Evolutionary conservation across 2,888 invertebrate genomes (phyloP).

Genomic region (Plebejus argus): DNA sequence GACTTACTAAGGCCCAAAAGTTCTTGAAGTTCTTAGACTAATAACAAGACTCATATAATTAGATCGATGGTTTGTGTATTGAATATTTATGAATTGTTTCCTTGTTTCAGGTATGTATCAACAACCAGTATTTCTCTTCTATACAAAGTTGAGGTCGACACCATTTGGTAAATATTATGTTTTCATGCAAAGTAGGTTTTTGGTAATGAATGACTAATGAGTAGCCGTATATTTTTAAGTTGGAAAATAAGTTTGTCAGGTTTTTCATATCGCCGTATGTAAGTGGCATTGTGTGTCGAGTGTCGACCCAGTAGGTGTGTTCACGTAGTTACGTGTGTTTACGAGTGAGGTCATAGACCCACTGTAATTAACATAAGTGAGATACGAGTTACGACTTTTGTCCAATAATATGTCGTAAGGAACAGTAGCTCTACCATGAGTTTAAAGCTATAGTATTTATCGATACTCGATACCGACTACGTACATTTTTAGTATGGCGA

Average conservation of each 20-base stretch:
- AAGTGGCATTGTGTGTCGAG: neutral
- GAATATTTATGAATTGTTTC: neutral
- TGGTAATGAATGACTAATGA: no score
- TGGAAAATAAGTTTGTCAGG: neutral
- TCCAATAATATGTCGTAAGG: neutral
- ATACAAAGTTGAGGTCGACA: no score
- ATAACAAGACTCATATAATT: no score
- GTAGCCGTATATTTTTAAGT: neutral
- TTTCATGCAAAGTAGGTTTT: no score
- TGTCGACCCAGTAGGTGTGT: neutral
- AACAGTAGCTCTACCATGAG: no score
- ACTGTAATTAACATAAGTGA: neutral
- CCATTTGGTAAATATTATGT: neutral
- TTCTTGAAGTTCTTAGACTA: no score
- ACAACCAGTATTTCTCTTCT: neutral
- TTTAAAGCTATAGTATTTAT: no score
- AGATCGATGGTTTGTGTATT: neutral
- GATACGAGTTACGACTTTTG: neutral
- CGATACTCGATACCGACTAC: no score
- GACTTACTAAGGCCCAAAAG: no score
- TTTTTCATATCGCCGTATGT: no score
- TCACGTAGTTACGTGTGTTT: neutral
- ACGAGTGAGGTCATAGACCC: slow-evolving; percentile 1
- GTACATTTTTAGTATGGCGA: no score
- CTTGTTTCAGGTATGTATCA: slow-evolving; percentile 6